phyloP scores from a whole-genome alignment of 2,888 invertebrate genomes.

The Mechanitis mazaeus region DNA sequence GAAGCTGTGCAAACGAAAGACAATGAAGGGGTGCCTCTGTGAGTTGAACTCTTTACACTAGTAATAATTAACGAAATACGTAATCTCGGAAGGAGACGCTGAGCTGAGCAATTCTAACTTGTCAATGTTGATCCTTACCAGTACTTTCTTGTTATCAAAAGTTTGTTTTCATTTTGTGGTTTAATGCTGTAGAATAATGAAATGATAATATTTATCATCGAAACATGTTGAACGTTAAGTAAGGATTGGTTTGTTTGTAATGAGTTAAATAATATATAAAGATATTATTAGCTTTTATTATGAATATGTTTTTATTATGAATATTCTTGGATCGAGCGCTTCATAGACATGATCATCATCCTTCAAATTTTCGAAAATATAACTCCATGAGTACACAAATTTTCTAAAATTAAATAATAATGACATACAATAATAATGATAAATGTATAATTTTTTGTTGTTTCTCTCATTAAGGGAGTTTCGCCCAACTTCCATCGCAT shows the following conservation, averaged over 20 bases:
- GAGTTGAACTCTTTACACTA: constrained; percentile 64
- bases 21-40: constrained; percentile 40
- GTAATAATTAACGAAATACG: constrained; percentile 65
- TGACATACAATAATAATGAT: no score
- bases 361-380: no score
- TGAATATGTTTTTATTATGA: no score
- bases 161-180: constrained; percentile 41
- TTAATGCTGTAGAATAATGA: constrained; percentile 55
- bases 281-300: no score
- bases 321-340: no score
- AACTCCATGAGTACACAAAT: no score
- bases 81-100: constrained; percentile 50
- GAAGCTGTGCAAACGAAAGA: constrained; percentile 39
- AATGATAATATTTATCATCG: constrained; percentile 44
- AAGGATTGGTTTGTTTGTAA: not conserved
- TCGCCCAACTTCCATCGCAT: no score
- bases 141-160: constrained; percentile 53
- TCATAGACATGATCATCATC: no score
- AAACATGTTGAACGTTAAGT: not conserved
- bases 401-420: no score
- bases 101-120: constrained; percentile 37
- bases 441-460: no score
- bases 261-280: not conserved
- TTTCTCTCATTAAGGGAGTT: no score
- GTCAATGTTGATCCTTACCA: constrained; percentile 58